Conservation (phyloP, 2,888 invertebrate genomes). For the Athalia circularis region DNA sequence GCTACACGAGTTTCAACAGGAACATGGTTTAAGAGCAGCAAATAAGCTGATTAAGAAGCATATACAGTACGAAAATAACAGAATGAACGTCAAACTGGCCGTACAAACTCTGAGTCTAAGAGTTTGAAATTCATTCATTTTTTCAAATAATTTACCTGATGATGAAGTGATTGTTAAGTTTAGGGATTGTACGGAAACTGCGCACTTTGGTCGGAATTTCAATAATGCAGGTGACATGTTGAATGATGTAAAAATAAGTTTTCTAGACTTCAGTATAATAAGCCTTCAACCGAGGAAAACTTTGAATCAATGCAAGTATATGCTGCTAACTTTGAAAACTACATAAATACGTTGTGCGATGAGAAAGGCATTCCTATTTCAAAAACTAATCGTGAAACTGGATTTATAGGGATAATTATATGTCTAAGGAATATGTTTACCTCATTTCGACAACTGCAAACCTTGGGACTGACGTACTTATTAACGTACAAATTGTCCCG, state of each 20-base stretch:
- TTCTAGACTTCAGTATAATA: conserved; percentile 38
- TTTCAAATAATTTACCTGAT: conserved; percentile 38
- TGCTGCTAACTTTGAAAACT: conserved; percentile 44
- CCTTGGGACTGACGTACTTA: conserved; percentile 41
- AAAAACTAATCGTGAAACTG: conserved; percentile 35
- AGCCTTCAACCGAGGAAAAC: conserved; percentile 38
- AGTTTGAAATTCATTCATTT: conserved; percentile 38
- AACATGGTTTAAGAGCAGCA: conserved; percentile 42
- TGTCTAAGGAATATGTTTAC: conserved; percentile 48
- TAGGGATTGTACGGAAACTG: conserved; percentile 30
- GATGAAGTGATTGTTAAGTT: conserved; percentile 34
- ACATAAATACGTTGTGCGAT: conserved; percentile 34
- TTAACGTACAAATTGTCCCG: conserved; percentile 49
- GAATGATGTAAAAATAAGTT: conserved; percentile 49
- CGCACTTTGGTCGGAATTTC: conserved; percentile 47
- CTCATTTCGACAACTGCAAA: conserved; percentile 44
- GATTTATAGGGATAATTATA: conserved; percentile 49
- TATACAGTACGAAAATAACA: conserved; percentile 46
- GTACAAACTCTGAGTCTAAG: conserved; percentile 49
- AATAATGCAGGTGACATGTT: conserved; percentile 49
- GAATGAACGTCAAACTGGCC: conserved; percentile 51
- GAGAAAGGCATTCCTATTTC: conserved; percentile 9
- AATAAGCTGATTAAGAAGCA: conserved; percentile 46
- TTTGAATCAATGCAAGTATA: conserved; percentile 29
- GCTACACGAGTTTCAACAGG: conserved; percentile 43